Evolutionary conservation across 2,113 vertebrate species (phyloP).

Genomic region (Eublepharis macularius): DNA sequence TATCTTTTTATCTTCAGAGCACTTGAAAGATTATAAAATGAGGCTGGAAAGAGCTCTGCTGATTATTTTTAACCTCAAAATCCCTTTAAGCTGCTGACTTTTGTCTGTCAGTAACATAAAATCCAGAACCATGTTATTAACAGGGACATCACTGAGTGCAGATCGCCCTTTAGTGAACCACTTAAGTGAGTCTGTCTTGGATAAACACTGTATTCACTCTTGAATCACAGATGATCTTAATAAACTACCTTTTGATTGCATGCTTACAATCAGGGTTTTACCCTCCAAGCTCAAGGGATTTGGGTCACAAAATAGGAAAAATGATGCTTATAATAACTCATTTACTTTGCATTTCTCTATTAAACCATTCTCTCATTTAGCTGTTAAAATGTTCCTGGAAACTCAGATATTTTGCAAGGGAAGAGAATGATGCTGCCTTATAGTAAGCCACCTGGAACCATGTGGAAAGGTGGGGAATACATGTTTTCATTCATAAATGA

Average conservation of each 20-base stretch:
- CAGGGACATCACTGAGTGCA: not conserved
- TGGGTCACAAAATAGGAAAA: not conserved
- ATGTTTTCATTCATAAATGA: no score
- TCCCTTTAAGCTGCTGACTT: not conserved
- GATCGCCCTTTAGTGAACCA: not conserved
- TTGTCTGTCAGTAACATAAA: not conserved
- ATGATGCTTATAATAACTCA: slow-evolving; percentile 8
- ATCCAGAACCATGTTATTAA: not conserved
- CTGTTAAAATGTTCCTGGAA: no score
- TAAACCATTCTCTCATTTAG: no score
- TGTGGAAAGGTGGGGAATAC: no score
- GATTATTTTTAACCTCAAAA: not conserved
- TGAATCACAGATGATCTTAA: slow-evolving; percentile 5
- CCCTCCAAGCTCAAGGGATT: not conserved
- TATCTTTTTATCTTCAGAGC: not conserved
- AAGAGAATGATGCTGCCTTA: no score
- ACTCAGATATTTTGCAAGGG: no score
- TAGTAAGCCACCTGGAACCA: no score
- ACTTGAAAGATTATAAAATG: not conserved
- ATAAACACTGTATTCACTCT: not conserved
- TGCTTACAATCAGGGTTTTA: not conserved
- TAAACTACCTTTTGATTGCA: not conserved
- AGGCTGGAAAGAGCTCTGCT: not conserved
- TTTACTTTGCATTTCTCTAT: not conserved
- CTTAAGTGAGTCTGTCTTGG: not conserved